These are phyloP conservation scores for Meiosimyza platycephala DNA, from an alignment of 2,888 invertebrate genomes.

Conservation along the genomic window DNA sequence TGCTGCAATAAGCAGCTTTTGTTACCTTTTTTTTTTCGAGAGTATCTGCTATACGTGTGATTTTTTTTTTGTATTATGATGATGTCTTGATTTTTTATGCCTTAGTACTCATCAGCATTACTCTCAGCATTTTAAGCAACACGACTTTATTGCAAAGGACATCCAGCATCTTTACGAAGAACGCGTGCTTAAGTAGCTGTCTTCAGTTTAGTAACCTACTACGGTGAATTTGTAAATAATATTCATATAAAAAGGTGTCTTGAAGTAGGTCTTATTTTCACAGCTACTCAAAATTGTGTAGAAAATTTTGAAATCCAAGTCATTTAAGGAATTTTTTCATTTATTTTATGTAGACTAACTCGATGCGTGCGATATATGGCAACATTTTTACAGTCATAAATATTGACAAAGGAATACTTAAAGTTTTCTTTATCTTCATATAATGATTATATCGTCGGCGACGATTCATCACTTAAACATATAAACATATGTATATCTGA, in stretches of 20 bases:
- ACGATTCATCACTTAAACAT: too few species aligned
- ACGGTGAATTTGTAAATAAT: neutral
- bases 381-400: too few species aligned
- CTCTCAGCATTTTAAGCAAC: too few species aligned
- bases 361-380: too few species aligned
- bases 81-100: neutral
- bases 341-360: neutral
- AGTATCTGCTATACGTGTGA: neutral
- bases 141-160: slow-evolving; percentile 12
- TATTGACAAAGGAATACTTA: too few species aligned
- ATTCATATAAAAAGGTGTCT: too few species aligned
- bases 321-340: neutral
- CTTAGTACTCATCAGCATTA: too few species aligned
- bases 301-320: neutral
- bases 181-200: slow-evolving; percentile 48
- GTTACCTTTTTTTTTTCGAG: neutral
- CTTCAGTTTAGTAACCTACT: slow-evolving; percentile 38
- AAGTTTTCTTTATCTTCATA: too few species aligned
- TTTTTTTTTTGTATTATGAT: slow-evolving; percentile 11
- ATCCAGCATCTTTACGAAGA: neutral
- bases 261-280: too few species aligned
- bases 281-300: neutral
- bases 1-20: neutral
- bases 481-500: too few species aligned
- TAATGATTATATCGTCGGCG: too few species aligned